Conservation (phyloP, 1,140 invertebrate species). For the Homalodisca vitripennis region DNA sequence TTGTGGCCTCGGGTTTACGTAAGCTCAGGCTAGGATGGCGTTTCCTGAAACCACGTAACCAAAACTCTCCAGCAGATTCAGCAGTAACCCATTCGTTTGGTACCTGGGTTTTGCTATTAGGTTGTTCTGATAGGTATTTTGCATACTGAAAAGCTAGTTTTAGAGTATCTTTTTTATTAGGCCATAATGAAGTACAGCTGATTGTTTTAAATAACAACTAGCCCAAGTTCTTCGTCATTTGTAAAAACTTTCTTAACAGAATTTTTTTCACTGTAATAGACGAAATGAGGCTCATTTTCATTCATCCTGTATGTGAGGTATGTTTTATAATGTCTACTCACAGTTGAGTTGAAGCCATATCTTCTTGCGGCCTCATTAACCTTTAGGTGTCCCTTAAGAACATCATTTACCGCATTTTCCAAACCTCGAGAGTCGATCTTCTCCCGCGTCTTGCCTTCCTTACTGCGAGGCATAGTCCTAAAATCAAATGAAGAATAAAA, state of each 20-base stretch:
- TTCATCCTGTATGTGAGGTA: not conserved
- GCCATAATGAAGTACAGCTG: not conserved
- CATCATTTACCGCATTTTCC: conserved; percentile 2
- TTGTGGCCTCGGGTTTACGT: too few species aligned
- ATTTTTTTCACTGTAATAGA: not conserved
- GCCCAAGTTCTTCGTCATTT: not conserved
- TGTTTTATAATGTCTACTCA: conserved; percentile 5
- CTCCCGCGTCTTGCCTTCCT: not conserved
- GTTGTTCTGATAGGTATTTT: too few species aligned
- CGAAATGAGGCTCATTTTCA: not conserved
- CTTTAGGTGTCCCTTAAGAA: not conserved
- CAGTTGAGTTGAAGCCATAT: not conserved
- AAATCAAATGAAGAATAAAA: not conserved
- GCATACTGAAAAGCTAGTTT: conserved; percentile 1
- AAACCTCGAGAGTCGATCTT: not conserved
- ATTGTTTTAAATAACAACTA: not conserved
- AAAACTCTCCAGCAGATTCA: not conserved
- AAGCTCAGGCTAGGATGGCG: conserved; percentile 45
- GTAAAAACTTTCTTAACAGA: not conserved
- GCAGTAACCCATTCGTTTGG: not conserved
- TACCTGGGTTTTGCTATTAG: not conserved
- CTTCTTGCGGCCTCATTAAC: conserved; percentile 1
- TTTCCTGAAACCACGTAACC: conserved; percentile 33
- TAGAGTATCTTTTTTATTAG: not conserved
- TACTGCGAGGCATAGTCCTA: conserved; percentile 4